Conservation (phyloP, 1,140 invertebrate genomes). For the Drosophila equinoxialis region DNA sequence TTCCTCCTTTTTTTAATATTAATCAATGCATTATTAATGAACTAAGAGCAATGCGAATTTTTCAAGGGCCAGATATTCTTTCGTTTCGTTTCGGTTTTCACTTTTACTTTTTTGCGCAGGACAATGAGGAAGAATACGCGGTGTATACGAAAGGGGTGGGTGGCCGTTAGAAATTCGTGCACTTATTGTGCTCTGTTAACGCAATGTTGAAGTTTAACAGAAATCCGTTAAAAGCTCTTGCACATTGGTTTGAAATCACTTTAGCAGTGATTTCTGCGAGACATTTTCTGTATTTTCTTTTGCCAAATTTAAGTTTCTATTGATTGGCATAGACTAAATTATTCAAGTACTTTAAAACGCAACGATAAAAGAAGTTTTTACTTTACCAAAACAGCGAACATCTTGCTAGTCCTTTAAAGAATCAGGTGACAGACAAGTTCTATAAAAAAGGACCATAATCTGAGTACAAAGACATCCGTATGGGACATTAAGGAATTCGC, state of each 20-base stretch:
- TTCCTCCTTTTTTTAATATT: constrained; percentile 17
- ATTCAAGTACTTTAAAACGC: too few relatives aligned
- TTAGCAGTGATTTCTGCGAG: too few relatives aligned
- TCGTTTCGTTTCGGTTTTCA: constrained; percentile 40
- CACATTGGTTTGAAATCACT: background rate
- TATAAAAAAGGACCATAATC: too few relatives aligned
- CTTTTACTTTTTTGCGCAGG: constrained; percentile 73
- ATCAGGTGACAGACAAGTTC: too few relatives aligned
- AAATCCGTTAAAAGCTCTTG: background rate
- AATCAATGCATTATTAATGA: constrained; percentile 74
- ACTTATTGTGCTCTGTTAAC: constrained; percentile 26
- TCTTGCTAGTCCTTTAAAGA: too few relatives aligned
- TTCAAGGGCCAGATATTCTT: constrained; percentile 67
- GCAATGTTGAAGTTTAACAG: background rate
- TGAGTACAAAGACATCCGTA: too few relatives aligned
- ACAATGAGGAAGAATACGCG: background rate
- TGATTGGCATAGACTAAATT: too few relatives aligned
- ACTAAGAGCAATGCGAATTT: constrained; percentile 32
- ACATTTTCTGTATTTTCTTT: too few relatives aligned
- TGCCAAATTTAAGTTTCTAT: too few relatives aligned
- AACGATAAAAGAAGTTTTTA: too few relatives aligned
- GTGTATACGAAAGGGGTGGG: constrained; percentile 17
- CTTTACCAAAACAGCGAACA: too few relatives aligned
- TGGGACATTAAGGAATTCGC: too few relatives aligned
- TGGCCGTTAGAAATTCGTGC: constrained; percentile 20